These are phyloP conservation scores for Chaetodon trifascialis DNA, from an alignment of 2,113 vertebrate species.

Conservation along the genomic window DNA sequence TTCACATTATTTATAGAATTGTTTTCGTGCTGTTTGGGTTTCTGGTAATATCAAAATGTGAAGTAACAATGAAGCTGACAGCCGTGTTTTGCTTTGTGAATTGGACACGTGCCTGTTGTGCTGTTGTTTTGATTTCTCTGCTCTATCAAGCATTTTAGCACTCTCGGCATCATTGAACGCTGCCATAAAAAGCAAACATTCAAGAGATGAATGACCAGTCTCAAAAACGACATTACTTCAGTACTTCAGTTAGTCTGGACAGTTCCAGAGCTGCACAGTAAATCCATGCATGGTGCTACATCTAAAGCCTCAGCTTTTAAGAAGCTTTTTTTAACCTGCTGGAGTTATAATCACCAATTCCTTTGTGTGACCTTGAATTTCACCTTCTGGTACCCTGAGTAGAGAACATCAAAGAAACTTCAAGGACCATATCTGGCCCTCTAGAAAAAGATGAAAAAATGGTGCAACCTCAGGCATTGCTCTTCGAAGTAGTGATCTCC, in stretches of 20 bases:
- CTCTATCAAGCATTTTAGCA: not conserved
- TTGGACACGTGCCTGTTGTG: slow-evolving; percentile 11
- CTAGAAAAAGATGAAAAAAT: slow-evolving; percentile 55
- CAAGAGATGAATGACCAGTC: not conserved
- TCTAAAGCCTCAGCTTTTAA: slow-evolving; percentile 9
- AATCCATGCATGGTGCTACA: slow-evolving; percentile 1
- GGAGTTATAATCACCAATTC: slow-evolving; percentile 43
- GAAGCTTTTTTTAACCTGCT: slow-evolving; percentile 15
- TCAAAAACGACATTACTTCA: not conserved
- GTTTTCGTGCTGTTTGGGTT: slow-evolving; percentile 24
- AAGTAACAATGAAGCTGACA: slow-evolving; percentile 36
- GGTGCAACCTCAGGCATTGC: slow-evolving; percentile 46
- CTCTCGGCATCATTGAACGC: not conserved
- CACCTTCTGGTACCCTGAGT: slow-evolving; percentile 33
- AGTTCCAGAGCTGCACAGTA: not conserved
- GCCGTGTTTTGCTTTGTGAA: slow-evolving; percentile 25
- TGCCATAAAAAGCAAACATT: slow-evolving; percentile 7
- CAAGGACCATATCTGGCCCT: slow-evolving; percentile 54
- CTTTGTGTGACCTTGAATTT: slow-evolving; percentile 56
- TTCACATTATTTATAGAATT: slow-evolving; percentile 69
- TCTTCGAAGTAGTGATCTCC: slow-evolving; percentile 58
- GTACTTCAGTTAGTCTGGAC: slow-evolving; percentile 8
- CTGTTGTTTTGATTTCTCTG: slow-evolving; percentile 1
- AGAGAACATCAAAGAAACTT: slow-evolving; percentile 62
- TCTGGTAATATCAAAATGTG: slow-evolving; percentile 35